phyloP scores from a whole-genome alignment of 2,797 vertebrate genomes.

The Manis javanica region DNA sequence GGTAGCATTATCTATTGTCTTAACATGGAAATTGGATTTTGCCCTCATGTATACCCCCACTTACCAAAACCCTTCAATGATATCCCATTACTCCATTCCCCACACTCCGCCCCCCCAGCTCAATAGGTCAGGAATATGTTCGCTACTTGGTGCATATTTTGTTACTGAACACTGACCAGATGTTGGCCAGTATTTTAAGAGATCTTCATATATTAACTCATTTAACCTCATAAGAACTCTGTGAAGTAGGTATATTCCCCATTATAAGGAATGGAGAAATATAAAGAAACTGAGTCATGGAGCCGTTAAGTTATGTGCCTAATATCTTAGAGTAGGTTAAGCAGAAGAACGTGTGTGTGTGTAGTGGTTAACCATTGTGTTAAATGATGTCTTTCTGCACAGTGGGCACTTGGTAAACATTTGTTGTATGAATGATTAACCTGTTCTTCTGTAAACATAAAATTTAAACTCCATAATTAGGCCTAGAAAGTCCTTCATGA shows the following conservation, averaged over 20 bases:
- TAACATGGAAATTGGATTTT: slow-evolving; percentile 30
- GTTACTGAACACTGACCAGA: not conserved
- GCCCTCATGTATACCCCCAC: not conserved
- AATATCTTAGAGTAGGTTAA: not conserved
- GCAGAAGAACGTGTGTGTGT: not conserved
- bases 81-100: not conserved
- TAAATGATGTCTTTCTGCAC: not conserved
- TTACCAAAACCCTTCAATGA: not conserved
- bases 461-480: not conserved
- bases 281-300: not conserved
- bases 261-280: not conserved
- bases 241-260: not conserved
- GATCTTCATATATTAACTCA: not conserved
- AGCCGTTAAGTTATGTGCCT: not conserved
- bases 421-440: not conserved
- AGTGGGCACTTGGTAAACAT: not conserved
- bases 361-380: not conserved
- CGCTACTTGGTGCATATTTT: not conserved
- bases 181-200: not conserved
- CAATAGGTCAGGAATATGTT: not conserved
- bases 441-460: not conserved
- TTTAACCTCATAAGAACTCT: not conserved
- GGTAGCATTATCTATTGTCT: not conserved
- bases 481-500: not conserved
- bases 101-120: not conserved